phyloP scores from a whole-genome alignment of 2,888 invertebrate species.

The Dichetophora obliterata region DNA sequence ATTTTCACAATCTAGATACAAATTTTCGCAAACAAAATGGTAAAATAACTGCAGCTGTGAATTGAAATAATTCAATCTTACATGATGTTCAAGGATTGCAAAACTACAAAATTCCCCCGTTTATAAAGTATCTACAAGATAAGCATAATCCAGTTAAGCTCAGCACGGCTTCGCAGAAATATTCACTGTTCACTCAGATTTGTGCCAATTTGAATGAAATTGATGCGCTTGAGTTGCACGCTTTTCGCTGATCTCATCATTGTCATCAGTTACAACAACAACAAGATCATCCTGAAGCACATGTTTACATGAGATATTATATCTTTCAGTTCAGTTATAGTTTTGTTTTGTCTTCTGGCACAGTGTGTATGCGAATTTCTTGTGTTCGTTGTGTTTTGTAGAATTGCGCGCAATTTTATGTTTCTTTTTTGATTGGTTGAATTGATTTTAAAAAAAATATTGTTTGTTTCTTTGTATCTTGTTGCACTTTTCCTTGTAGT shows the following conservation, averaged over 20 bases:
- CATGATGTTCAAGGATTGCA: background rate
- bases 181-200: background rate
- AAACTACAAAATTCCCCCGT: background rate
- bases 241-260: constrained; percentile 16
- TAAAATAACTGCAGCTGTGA: too few relatives aligned
- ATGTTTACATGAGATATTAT: constrained; percentile 6
- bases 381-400: constrained; percentile 21
- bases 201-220: background rate
- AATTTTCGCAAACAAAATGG: too few relatives aligned
- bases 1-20: too few relatives aligned
- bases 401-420: constrained; percentile 15
- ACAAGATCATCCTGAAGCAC: constrained; percentile 15
- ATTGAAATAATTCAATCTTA: background rate
- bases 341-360: background rate
- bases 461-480: background rate
- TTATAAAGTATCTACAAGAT: background rate
- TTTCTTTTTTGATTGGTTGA: background rate
- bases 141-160: background rate
- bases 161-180: background rate
- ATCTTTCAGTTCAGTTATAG: background rate
- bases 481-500: background rate
- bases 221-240: background rate
- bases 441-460: background rate
- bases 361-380: constrained; percentile 10
- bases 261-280: constrained; percentile 9